Evolutionary conservation across 30 jellyfish, hydroid and myxozoan genomes (phyloP).

Genomic region (Pseudorhiza aurosa): DNA sequence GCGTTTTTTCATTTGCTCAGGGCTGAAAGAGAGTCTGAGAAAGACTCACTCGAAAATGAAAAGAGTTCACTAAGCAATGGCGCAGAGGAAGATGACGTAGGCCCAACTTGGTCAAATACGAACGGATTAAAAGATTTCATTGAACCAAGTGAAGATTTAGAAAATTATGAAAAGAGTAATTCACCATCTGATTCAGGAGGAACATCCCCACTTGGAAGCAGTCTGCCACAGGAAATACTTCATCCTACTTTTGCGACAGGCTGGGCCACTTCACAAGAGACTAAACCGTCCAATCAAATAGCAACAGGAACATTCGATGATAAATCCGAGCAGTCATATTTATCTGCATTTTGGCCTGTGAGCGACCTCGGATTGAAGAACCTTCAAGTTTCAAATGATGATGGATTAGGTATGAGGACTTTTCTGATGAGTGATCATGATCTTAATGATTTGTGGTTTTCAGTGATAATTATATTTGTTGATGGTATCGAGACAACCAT

Average conservation of each 20-base stretch:
- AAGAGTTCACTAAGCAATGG: not conserved
- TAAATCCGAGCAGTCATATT: conserved; percentile 13
- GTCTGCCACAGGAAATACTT: conserved; percentile 58
- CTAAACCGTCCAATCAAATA: conserved; percentile 29
- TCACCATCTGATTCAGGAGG: conserved; percentile 3
- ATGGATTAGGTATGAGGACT: conserved; percentile 78
- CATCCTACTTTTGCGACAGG: conserved; percentile 78
- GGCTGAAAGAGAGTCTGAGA: conserved; percentile 69
- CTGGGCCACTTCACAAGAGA: conserved; percentile 90
- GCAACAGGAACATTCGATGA: conserved; percentile 46
- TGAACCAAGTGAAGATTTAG: conserved; percentile 14
- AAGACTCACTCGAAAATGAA: conserved; percentile 6
- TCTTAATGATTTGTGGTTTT: not conserved
- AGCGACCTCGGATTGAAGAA: conserved; percentile 86
- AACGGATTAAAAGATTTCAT: conserved; percentile 7
- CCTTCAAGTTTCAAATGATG: conserved; percentile 73
- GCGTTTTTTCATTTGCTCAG: not conserved
- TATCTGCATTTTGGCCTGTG: conserved; percentile 76
- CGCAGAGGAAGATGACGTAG: not conserved
- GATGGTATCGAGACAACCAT: not conserved
- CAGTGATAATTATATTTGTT: not conserved
- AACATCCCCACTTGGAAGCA: conserved; percentile 31
- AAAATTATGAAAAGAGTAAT: not conserved
- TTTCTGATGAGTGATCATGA: not conserved
- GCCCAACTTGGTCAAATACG: conserved; percentile 47